Evolutionary conservation across 2,113 vertebrate species (phyloP), one percentile per base, ranked within the genome.

Genomic region (Clarias magur): DNA sequence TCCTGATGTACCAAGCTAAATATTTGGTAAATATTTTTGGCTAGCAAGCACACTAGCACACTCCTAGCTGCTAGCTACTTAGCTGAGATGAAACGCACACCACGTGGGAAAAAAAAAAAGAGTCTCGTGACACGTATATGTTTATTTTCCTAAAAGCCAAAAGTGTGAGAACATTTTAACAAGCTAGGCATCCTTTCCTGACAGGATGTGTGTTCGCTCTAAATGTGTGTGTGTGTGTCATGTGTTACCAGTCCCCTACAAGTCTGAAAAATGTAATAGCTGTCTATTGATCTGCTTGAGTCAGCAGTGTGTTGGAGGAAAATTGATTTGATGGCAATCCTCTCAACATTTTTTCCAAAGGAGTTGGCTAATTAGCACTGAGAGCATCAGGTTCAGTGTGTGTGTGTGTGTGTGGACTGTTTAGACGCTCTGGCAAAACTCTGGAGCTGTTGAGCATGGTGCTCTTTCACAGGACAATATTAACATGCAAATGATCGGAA

Each of bases 401-500:
- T 70, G 67, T 70, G 73, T 54, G 42, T 56, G 27, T 59, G 56
- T 59, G 78, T 80, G 54, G 30, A 2, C 75, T 80, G 3, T 80
- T 57, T 57, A 59, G 21, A 80, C 27, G 27, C 56, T 80, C 30
- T n/a, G 1, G 56, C 56, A 34, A 48, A 80, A 34, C 75, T 27
- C 75, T 7, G 75, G 15, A 56, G 75, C 25, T 27, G 25, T 11
- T n/a, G 4, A 53, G 42, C 23, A n/a, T 15, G 42, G 11, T 57
- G n/a, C 53, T 57, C n/a, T 30, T 79, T 21, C 27, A 38, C 16
- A 9, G 57, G 16, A 54, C n/a, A 68, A 73, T 83, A 90, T 84
- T 89, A 86, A 84, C 80, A 84, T 90, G 86, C 80, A 88, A 87
- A 89, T 85, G 38, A 65, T 78, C 84, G 27, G 59, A 80, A 85